Percentiles rank a stretch among this genome's conserved stretches.
phyloP scores from a whole-genome alignment of 1,140 invertebrate genomes.

The Eueides isabella region DNA sequence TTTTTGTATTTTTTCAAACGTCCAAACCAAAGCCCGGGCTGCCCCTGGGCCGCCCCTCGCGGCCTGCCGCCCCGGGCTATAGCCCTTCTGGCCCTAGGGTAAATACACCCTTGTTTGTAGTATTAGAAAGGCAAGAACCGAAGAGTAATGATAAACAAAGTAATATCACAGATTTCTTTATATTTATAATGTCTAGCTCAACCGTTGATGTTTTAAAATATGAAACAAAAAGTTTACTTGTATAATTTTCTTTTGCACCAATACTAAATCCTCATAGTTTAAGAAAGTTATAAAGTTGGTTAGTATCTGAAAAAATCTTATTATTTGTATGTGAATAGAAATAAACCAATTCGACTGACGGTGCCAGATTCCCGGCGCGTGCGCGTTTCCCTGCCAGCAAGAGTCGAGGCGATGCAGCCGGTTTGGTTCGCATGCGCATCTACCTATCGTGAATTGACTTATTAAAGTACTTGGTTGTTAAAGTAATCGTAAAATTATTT shows the following conservation, averaged over 20 bases:
- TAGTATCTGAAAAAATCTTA: slow-evolving; percentile 72
- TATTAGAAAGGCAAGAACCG: too few relatives aligned
- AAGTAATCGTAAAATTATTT: not conserved
- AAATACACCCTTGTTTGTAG: too few relatives aligned
- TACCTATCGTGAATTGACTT: not conserved
- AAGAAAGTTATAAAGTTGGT: slow-evolving; percentile 23
- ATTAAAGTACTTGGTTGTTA: not conserved
- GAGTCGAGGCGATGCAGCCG: slow-evolving; percentile 19
- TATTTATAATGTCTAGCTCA: too few relatives aligned
- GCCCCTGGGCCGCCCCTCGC: too few relatives aligned
- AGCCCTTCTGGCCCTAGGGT: too few relatives aligned
- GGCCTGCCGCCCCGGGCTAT: too few relatives aligned
- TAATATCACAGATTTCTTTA: too few relatives aligned
- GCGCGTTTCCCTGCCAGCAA: slow-evolving; percentile 41
- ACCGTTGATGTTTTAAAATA: too few relatives aligned
- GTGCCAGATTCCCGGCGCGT: slow-evolving; percentile 56
- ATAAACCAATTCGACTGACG: slow-evolving; percentile 57
- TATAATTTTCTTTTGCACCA: not conserved
- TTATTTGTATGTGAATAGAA: slow-evolving; percentile 61
- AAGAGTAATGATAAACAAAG: too few relatives aligned
- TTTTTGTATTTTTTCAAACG: too few relatives aligned
- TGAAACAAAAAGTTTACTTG: not conserved
- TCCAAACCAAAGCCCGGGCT: too few relatives aligned
- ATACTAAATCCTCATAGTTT: not conserved
- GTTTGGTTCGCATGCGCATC: slow-evolving; percentile 28